Base-by-base conservation (phyloP, 1,140 invertebrate species). In the Alviniconcha marisindica region DNA sequence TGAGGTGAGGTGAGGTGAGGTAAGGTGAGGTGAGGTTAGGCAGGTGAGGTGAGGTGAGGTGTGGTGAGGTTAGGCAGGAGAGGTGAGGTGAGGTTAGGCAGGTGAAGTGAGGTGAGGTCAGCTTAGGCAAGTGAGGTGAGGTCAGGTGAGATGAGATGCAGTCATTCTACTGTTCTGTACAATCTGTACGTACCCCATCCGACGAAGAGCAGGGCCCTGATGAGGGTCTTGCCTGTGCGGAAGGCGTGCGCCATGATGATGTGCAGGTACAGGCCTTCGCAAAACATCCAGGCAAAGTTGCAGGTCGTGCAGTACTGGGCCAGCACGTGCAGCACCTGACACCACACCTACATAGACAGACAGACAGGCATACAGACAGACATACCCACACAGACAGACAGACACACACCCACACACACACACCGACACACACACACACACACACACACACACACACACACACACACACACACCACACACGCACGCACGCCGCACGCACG, bases 211-310 rank as follows among this genome's bases (percentile, higher is more conserved):
- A 98, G 95, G 93, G 95, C 96, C 87, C 96, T 96, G 80, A 98
- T 94, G 38, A 99, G 94, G 82, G 95, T 95, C 81, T 96, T 95
- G 91, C 98, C 97, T 0, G 96, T 96, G 38, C 97, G 96, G 92
- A 99, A 98, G 1, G 97, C 96, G 66, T 96, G 96, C 0, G 98
- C 97, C 1, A 99, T 95, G 77, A 99, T 95, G 0, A 97, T 98
- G 92, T 98, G 97, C 69, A 99, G 94, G 93, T 99, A 99, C 44
- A 99, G 95, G 0, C 98, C 97, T 83, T 93, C 92, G 79, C 92
- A 93, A 82, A 93, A 94, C 92, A 93, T 93, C 98, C 98, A 99
- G 83, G 97, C 96, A 93, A 99, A 99, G 94, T 97, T 99, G 81
- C 96, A 97, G 40, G 98, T 94, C 73, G 98, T 94, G 88, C 97